Conservation (phyloP, 2,113 vertebrate species). For the Porphyrio hochstetteri region DNA sequence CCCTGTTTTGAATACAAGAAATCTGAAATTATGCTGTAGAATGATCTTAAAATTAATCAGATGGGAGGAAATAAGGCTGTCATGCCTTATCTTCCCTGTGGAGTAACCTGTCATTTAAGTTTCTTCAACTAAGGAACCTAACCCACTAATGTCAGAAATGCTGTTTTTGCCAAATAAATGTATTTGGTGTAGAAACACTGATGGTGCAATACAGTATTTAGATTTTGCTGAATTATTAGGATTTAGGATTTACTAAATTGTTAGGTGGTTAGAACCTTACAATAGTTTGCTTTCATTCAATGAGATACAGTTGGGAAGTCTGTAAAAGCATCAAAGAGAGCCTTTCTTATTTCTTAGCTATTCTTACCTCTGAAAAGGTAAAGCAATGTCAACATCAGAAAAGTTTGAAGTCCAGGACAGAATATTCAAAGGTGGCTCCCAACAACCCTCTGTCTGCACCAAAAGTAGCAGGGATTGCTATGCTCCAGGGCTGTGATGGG, state of each 20-base stretch:
- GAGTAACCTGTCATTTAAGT: neutral
- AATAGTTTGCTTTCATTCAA: neutral
- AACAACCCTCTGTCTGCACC: neutral
- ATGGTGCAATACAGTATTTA: neutral
- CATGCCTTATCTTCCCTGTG: neutral
- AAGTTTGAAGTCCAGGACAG: neutral
- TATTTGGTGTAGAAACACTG: neutral
- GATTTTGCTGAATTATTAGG: neutral
- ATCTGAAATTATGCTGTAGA: neutral
- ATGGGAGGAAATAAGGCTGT: neutral
- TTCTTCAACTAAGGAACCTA: neutral
- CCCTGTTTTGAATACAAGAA: neutral
- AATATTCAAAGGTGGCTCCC: neutral
- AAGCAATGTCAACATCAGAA: neutral
- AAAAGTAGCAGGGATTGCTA: neutral
- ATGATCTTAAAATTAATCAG: accelerated
- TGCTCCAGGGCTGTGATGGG: neutral
- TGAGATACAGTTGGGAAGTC: neutral
- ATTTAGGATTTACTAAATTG: neutral
- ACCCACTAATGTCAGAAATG: neutral
- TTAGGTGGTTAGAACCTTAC: neutral
- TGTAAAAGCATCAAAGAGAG: neutral
- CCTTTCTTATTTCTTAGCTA: neutral
- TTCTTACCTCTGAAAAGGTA: neutral
- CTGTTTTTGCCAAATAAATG: neutral